These are phyloP conservation scores for Drosophila nebulosa DNA, from an alignment of 1,140 invertebrate genomes.

Conservation along the genomic window DNA sequence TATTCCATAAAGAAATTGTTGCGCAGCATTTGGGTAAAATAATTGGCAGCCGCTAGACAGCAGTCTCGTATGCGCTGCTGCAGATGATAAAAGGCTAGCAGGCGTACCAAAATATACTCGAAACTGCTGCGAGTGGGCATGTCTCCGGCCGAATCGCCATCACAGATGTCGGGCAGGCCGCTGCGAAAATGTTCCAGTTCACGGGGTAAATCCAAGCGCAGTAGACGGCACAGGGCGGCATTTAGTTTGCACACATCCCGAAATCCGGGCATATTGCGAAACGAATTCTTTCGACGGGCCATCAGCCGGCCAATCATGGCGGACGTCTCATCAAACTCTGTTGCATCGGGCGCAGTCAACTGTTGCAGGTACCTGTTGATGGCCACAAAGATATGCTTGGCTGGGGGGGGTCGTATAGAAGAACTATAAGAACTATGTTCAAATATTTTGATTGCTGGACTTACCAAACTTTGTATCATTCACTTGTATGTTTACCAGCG, in stretches of 20 bases:
- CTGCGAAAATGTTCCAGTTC: slow-evolving; percentile 60
- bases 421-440: neutral
- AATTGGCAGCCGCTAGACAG: slow-evolving; percentile 51
- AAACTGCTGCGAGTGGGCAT: slow-evolving; percentile 64
- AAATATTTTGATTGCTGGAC: neutral
- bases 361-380: slow-evolving; percentile 60
- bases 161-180: slow-evolving; percentile 60
- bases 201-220: slow-evolving; percentile 57
- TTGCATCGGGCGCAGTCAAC: slow-evolving; percentile 5
- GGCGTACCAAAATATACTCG: slow-evolving; percentile 59
- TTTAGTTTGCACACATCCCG: slow-evolving; percentile 62
- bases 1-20: slow-evolving; percentile 67
- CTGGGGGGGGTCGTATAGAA: slow-evolving; percentile 12
- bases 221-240: slow-evolving; percentile 57
- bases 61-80: slow-evolving; percentile 63
- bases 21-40: slow-evolving; percentile 61
- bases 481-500: slow-evolving; percentile 58
- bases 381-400: slow-evolving; percentile 47
- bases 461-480: slow-evolving; percentile 53
- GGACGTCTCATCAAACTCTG: slow-evolving; percentile 59
- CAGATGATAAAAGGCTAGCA: slow-evolving; percentile 48
- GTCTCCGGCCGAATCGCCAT: slow-evolving; percentile 25
- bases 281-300: slow-evolving; percentile 72
- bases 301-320: slow-evolving; percentile 66
- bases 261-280: slow-evolving; percentile 63